These are phyloP conservation scores for Rhinichthys osculus DNA, from an alignment of 2,797 vertebrate genomes.

Conservation along the genomic window DNA sequence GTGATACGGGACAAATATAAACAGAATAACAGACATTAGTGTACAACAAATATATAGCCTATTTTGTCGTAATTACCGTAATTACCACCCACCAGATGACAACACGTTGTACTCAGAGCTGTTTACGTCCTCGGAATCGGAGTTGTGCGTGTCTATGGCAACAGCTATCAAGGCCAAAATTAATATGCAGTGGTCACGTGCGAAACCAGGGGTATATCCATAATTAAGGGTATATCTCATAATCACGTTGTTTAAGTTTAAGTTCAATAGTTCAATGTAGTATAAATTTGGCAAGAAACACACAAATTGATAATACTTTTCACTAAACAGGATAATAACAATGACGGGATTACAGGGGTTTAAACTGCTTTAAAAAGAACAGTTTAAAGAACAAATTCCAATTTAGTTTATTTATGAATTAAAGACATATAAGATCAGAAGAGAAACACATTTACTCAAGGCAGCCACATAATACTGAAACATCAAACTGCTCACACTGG, in stretches of 20 bases:
- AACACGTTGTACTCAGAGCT: background rate
- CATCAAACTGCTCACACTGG: background rate
- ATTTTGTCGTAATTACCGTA: background rate
- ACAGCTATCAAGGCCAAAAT: background rate
- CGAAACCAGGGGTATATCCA: background rate
- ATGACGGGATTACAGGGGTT: background rate
- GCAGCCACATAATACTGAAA: background rate
- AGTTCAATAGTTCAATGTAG: background rate
- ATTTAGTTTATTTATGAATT: slow-evolving; percentile 3
- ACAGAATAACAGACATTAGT: background rate
- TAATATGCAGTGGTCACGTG: background rate
- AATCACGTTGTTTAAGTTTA: background rate
- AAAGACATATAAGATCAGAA: background rate
- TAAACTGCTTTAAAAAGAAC: background rate
- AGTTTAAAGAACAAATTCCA: background rate
- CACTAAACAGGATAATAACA: background rate
- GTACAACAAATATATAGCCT: background rate
- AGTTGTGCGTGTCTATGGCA: background rate
- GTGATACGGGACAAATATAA: background rate
- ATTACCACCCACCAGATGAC: no score
- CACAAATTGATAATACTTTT: background rate
- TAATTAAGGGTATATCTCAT: background rate
- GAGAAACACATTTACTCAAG: background rate
- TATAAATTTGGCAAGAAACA: background rate
- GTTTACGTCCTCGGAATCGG: background rate